Percentiles rank a stretch among this genome's conserved stretches.
Conservation (phyloP, 2,888 invertebrate genomes). For the Gortyna flavago region DNA sequence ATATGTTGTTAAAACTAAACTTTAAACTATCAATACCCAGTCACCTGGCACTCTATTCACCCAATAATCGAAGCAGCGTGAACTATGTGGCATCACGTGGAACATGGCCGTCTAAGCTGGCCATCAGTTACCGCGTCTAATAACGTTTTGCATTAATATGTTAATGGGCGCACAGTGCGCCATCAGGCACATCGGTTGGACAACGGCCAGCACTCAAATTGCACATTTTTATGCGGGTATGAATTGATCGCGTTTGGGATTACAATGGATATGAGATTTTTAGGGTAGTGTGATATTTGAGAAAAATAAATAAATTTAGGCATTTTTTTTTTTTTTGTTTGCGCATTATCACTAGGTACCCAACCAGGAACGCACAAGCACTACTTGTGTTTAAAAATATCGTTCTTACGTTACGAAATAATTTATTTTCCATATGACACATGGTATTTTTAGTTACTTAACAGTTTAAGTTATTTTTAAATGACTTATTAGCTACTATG, state of each 20-base stretch:
- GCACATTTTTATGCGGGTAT: slow-evolving; percentile 61
- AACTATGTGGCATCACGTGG: slow-evolving; percentile 31
- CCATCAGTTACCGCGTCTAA: slow-evolving; percentile 69
- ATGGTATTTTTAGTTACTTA: background rate
- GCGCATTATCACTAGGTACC: too few relatives aligned
- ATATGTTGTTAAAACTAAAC: background rate
- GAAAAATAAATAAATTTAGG: background rate
- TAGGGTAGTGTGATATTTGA: background rate
- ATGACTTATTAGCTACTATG: background rate
- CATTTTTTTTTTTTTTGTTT: too few relatives aligned
- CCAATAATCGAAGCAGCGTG: slow-evolving; percentile 21
- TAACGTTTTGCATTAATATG: slow-evolving; percentile 75
- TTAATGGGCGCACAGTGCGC: slow-evolving; percentile 71
- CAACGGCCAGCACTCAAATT: slow-evolving; percentile 72
- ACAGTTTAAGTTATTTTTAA: background rate
- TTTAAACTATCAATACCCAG: background rate
- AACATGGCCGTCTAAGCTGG: slow-evolving; percentile 50
- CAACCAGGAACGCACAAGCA: background rate
- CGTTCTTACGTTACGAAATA: background rate
- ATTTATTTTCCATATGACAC: background rate
- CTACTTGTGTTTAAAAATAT: background rate
- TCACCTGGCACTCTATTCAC: slow-evolving; percentile 14
- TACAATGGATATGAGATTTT: slow-evolving; percentile 21
- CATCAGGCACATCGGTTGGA: slow-evolving; percentile 60
- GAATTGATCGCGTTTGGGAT: slow-evolving; percentile 53